Conservation (phyloP, 92 coral and sea anemone genomes). For the Siderastrea siderea region DNA sequence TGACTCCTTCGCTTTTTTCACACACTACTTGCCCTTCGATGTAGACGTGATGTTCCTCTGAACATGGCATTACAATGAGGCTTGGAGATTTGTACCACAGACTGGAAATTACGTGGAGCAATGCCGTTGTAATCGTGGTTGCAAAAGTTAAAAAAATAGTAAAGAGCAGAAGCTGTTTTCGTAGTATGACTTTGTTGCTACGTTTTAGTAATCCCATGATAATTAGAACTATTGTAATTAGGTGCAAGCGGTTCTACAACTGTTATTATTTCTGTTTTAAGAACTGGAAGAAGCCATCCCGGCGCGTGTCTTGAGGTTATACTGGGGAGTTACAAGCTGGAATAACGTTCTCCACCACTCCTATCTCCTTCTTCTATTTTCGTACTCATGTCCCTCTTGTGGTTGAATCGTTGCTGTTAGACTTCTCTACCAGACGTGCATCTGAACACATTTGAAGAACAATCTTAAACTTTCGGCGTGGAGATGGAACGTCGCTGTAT, state of each 20-base stretch:
- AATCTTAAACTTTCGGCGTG: too few relatives aligned
- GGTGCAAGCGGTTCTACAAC: too few relatives aligned
- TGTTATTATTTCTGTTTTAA: too few relatives aligned
- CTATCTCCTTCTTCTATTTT: too few relatives aligned
- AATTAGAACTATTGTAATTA: too few relatives aligned
- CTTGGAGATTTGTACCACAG: not conserved
- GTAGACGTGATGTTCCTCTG: conserved; percentile 30
- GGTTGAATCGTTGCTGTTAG: not conserved
- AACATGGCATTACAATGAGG: not conserved
- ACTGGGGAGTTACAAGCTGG: not conserved
- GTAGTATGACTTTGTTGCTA: not conserved
- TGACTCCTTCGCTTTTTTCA: conserved; percentile 30
- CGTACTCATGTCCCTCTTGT: not conserved
- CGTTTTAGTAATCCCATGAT: too few relatives aligned
- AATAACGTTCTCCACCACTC: too few relatives aligned
- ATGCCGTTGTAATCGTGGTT: not conserved
- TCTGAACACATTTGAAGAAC: too few relatives aligned
- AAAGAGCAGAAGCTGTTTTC: not conserved
- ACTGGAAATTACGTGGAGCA: not conserved
- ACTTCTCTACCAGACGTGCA: not conserved
- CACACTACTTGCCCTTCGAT: conserved; percentile 68
- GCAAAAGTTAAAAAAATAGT: not conserved
- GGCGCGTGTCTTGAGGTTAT: too few relatives aligned
- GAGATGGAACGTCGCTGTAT: too few relatives aligned
- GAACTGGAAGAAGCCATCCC: too few relatives aligned